Conservation (phyloP, 2,797 vertebrate species). For the Bradypus variegatus region DNA sequence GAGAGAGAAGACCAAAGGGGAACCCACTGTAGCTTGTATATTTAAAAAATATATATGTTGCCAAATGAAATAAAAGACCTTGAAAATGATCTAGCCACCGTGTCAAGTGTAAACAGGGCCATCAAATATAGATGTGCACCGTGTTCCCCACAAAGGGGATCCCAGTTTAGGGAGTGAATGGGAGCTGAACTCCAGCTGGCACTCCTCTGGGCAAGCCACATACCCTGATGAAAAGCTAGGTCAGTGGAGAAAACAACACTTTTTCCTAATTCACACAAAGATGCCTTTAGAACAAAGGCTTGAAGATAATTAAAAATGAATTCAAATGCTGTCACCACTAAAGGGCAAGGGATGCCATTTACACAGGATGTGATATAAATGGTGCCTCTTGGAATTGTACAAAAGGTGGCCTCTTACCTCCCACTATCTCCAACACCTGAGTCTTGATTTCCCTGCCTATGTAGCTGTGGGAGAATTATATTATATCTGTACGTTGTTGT, state of each 20-base stretch:
- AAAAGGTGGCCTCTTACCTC: background rate
- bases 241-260: background rate
- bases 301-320: background rate
- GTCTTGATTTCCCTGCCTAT: background rate
- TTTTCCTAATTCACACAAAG: background rate
- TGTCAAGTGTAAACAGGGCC: background rate
- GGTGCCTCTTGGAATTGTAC: too few relatives aligned
- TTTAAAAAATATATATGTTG: background rate
- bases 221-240: background rate
- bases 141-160: too few relatives aligned
- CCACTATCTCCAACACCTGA: background rate
- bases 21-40: background rate
- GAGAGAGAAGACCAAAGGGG: background rate
- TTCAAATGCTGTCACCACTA: background rate
- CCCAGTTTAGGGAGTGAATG: background rate
- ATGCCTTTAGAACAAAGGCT: background rate
- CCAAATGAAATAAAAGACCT: background rate
- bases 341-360: background rate
- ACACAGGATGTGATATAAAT: background rate
- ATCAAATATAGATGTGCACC: accelerated
- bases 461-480: background rate
- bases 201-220: background rate
- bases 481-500: background rate
- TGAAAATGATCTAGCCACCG: background rate
- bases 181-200: background rate